Evolutionary conservation across 2,113 vertebrate genomes (phyloP).

Genomic region (Tamias sibiricus): DNA sequence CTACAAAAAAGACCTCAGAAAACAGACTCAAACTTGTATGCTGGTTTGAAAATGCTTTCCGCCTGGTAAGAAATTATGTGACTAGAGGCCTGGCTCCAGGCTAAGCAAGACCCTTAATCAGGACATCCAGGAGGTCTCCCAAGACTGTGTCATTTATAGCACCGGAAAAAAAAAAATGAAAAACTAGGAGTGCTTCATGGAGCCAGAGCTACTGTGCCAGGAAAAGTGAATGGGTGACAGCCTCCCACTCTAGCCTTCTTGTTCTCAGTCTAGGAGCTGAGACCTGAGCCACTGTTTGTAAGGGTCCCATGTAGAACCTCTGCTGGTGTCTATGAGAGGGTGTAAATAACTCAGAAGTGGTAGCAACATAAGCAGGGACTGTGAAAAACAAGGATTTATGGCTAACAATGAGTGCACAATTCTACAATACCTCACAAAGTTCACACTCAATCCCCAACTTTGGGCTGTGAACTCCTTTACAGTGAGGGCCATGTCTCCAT

Average conservation of each 20-base stretch:
- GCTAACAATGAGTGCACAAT: neutral
- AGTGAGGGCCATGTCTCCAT: neutral
- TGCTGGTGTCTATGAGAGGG: neutral
- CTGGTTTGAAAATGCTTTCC: slow-evolving; percentile 66
- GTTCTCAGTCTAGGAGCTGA: neutral
- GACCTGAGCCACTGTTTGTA: fast-evolving
- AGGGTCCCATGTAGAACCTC: neutral
- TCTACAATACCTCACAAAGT: neutral
- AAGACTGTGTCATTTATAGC: slow-evolving; percentile 30
- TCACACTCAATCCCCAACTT: neutral
- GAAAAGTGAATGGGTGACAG: neutral
- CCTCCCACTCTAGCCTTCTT: neutral
- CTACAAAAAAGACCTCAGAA: slow-evolving; percentile 27
- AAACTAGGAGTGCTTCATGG: neutral
- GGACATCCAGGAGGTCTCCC: slow-evolving; percentile 14
- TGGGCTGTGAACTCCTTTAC: neutral
- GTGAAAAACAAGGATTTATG: neutral
- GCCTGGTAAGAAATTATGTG: neutral
- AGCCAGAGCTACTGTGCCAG: neutral
- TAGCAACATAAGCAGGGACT: neutral
- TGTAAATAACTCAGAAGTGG: neutral
- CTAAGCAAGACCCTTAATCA: neutral
- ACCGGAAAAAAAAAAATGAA: neutral
- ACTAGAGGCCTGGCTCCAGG: neutral
- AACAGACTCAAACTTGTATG: slow-evolving; percentile 4